Evolutionary conservation across 1,140 invertebrate species (phyloP), one percentile per base, ranked within the genome.

Genomic region (Drosophila pruinosa): DNA sequence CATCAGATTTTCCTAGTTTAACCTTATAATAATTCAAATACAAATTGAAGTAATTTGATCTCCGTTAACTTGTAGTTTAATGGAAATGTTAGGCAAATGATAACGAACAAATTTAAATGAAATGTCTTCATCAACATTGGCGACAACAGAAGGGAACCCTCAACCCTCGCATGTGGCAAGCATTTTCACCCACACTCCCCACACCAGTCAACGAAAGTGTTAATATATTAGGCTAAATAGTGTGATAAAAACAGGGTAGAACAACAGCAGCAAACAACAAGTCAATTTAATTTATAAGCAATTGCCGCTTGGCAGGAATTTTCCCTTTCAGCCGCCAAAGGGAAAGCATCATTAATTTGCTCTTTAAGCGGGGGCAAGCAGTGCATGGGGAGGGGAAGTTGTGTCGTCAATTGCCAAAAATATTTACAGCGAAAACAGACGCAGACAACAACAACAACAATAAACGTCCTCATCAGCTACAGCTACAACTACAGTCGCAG

Each of bases 381-480:
- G n/a, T 14, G 10, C 4, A 34, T 1, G 50, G 41, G 19, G 28
- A 22, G 15, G 54, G 54, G 34, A 50, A 34, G 63, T 22, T 17
- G 69, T 73, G 26, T 53, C 64, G 77, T 67, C 81, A 86, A 85
- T 86, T 86, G 81, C 81, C 81, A 80, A 86, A 86, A 86, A 86
- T 86, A 86, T 86, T 86, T 86, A 86, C 81, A 86, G 77, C 62
- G 70, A 86, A 81, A 86, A 85, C 79, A 83, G 79, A 83, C 71
- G 75, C 72, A 69, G 54, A 26, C 28, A 63, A 22, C 48, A 56
- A 21, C 79, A 72, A 79, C 62, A 77, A 69, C 56, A 67, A 64
- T 72, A 57, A 74, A 50, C 62, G 36, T 57, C 12, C 63, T 68
- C 79, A 47, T 48, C 48, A 58, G 39, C 50, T 21, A 26, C 8